phyloP scores from a whole-genome alignment of 2,113 vertebrate genomes.

The Halichoerus grypus region DNA sequence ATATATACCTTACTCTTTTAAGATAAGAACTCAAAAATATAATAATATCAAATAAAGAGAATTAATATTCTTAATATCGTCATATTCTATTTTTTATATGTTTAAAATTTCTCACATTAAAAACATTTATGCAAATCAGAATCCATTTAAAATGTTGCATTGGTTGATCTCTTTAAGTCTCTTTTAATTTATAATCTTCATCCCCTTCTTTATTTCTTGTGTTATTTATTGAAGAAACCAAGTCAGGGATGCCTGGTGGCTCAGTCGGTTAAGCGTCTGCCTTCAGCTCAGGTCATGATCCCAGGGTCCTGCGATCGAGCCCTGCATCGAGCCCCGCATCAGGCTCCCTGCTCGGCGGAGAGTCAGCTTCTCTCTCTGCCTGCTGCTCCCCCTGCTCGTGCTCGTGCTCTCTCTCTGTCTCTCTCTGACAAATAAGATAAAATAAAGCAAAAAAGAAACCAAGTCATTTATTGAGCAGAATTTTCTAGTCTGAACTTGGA shows the following conservation, averaged over 20 bases:
- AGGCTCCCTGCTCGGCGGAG: too few relatives aligned
- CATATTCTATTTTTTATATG: background rate
- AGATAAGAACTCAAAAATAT: background rate
- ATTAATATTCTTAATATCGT: background rate
- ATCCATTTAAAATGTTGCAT: background rate
- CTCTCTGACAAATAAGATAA: too few relatives aligned
- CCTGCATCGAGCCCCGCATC: too few relatives aligned
- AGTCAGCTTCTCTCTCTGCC: too few relatives aligned
- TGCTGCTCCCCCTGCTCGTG: too few relatives aligned
- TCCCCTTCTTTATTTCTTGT: background rate
- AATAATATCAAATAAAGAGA: background rate
- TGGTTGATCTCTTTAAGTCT: background rate
- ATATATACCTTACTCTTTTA: background rate
- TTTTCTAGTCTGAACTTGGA: background rate
- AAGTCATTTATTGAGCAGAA: background rate
- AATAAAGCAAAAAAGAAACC: background rate
- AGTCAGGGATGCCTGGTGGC: background rate
- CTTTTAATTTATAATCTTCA: background rate
- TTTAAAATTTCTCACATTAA: conserved; percentile 27
- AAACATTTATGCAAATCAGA: background rate
- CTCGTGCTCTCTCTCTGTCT: too few relatives aligned
- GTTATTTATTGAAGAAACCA: conserved; percentile 5
- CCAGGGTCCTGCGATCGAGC: too few relatives aligned
- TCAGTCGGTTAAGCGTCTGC: too few relatives aligned
- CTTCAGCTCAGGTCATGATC: too few relatives aligned